phyloP scores from a whole-genome alignment of 2,113 vertebrate species.

The Miniopterus natalensis region DNA sequence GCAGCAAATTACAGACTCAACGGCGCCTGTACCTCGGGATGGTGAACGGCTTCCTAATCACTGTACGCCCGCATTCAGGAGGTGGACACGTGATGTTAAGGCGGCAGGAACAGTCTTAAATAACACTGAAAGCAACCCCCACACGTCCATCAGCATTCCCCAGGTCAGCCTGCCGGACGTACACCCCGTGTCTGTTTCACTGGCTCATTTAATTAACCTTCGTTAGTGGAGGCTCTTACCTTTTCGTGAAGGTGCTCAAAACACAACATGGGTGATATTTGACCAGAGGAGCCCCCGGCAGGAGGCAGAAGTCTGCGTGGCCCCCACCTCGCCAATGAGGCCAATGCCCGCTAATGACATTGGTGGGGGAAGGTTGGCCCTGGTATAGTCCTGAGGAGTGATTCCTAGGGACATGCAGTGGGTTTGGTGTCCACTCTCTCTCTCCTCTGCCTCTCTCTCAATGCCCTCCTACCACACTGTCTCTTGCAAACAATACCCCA shows the following conservation, averaged over 20 bases:
- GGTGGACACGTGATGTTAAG: neutral
- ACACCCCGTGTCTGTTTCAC: rapidly evolving
- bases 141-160: neutral
- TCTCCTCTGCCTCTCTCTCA: neutral
- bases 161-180: rapidly evolving
- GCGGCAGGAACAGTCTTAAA: neutral
- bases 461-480: rapidly evolving
- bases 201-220: neutral
- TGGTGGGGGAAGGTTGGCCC: rapidly evolving
- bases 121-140: neutral
- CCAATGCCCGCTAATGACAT: rapidly evolving
- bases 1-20: slow-evolving; percentile 80
- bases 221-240: neutral
- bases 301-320: neutral
- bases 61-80: neutral
- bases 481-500: neutral
- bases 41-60: slow-evolving; percentile 1
- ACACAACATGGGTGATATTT: neutral
- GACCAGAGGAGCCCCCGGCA: rapidly evolving
- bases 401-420: rapidly evolving
- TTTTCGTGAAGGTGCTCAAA: neutral
- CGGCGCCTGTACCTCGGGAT: slow-evolving; percentile 28
- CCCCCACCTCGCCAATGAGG: neutral
- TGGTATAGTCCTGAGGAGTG: rapidly evolving
- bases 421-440: too few relatives aligned